phyloP scores from a whole-genome alignment of 1,140 invertebrate species.

The Mya arenaria region DNA sequence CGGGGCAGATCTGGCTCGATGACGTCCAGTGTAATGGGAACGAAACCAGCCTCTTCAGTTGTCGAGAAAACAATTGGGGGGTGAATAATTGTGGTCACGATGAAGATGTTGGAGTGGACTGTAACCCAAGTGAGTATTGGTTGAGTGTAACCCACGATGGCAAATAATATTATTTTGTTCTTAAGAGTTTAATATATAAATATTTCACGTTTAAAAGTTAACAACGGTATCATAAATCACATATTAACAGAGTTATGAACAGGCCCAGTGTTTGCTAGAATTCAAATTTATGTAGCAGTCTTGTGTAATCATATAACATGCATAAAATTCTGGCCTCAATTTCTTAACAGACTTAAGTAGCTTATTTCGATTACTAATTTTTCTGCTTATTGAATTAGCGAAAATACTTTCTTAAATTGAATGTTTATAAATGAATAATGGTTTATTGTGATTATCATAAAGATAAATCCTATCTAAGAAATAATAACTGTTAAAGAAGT shows the following conservation, averaged over 20 bases:
- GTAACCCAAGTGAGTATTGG: conserved; percentile 56
- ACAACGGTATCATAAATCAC: neutral
- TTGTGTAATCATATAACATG: neutral
- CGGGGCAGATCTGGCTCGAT: conserved; percentile 84
- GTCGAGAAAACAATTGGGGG: conserved; percentile 88
- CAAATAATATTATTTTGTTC: neutral
- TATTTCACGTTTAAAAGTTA: neutral
- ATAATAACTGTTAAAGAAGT: no score
- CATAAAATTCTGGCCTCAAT: neutral
- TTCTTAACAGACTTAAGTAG: neutral
- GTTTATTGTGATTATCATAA: no score
- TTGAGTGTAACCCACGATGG: neutral
- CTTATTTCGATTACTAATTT: neutral
- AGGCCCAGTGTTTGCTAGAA: no score
- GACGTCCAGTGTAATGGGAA: conserved; percentile 87
- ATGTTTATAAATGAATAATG: no score
- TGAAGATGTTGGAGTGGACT: conserved; percentile 83
- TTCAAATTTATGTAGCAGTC: neutral
- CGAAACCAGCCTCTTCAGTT: conserved; percentile 86
- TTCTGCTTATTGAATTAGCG: no score
- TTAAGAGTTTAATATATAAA: neutral
- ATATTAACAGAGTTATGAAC: neutral
- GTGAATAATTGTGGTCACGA: conserved; percentile 87
- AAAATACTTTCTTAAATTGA: no score
- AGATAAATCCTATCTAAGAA: no score